These are phyloP conservation scores for Pardosa pseudoannulata DNA, from an alignment of 2,888 invertebrate species.

Conservation along the genomic window DNA sequence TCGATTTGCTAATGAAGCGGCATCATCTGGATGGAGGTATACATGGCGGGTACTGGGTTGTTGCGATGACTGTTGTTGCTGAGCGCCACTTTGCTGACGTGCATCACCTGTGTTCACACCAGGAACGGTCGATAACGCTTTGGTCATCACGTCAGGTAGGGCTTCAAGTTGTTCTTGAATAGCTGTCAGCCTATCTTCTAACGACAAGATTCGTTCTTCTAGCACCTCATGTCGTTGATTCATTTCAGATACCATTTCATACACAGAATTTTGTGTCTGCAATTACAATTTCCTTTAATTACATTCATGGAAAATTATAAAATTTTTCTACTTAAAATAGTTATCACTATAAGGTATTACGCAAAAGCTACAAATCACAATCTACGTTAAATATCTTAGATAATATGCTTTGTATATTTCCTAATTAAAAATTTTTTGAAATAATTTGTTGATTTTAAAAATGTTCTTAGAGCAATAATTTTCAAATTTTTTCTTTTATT, in stretches of 20 bases:
- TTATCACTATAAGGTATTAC: no score
- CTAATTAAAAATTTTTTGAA: no score
- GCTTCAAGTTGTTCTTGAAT: conserved; percentile 92
- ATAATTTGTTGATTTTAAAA: no score
- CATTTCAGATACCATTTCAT: conserved; percentile 98
- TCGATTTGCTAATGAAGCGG: conserved; percentile 68
- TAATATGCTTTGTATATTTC: no score
- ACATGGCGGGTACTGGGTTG: conserved; percentile 64
- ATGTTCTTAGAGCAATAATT: no score
- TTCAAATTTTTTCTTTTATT: no score
- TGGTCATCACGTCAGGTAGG: conserved; percentile 86
- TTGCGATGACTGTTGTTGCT: conserved; percentile 29
- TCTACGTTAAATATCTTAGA: no score
- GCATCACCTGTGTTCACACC: conserved; percentile 21
- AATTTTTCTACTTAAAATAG: no score
- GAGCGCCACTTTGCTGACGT: conserved; percentile 18
- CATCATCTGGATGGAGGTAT: conserved; percentile 74
- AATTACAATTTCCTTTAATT: no score
- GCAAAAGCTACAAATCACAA: no score
- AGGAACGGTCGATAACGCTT: conserved; percentile 52
- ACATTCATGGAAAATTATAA: no score
- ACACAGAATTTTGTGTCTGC: conserved; percentile 98
- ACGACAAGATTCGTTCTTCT: conserved; percentile 92
- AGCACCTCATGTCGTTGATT: conserved; percentile 94
- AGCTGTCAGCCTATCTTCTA: conserved; percentile 93